Base-by-base conservation (phyloP, 2,113 vertebrate species). In the Abramis brama region DNA sequence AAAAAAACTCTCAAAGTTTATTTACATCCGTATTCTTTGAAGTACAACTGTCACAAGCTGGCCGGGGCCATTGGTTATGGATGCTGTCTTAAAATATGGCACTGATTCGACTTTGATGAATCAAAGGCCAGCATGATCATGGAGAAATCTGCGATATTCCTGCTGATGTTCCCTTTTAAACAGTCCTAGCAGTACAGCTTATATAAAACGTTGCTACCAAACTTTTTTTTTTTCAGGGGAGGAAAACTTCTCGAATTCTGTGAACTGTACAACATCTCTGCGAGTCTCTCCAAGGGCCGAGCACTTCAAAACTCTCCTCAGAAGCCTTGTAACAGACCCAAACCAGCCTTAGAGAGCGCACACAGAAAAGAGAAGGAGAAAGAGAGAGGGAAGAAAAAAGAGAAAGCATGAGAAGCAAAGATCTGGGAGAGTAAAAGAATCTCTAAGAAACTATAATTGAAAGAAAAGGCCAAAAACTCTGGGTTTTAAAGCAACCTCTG, bases 241-340 rank as follows among this genome's bases (percentile, higher is more conserved):
- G 81, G 25, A 75, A 88, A 89, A 88, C 86, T 88, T 89, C 75
- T 86, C 39, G 45, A 88, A 86, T 79, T 87, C 55, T 82, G 52
- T 66, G 88, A 88, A 84, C 82, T 88, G 66, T 81, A 84, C 86
- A 85, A 84, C 84, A 79, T 89, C 80, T 83, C 47, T 82, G 52
- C 23, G 77, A 87, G 94, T 89, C 91, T 85, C 90, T 93, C 94
- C 92, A 94, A 83, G 91, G 93, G 93, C 92, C 90, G 88, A 91
- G 88, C 91, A 94, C 93, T 94, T 95, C 93, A 95, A 95, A 82
- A 93, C 92, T 91, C 89, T 92, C 87, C 91, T 95, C 87, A 93
- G 94, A 95, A 95, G 93, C 93, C 91, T 87, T 85, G 93, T 91
- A 89, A 89, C 89, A 89, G 93, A 92, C 91, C 93, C 88, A 85